Conservation (phyloP, 2,797 vertebrate species). For the Pogoniulus pusillus region DNA sequence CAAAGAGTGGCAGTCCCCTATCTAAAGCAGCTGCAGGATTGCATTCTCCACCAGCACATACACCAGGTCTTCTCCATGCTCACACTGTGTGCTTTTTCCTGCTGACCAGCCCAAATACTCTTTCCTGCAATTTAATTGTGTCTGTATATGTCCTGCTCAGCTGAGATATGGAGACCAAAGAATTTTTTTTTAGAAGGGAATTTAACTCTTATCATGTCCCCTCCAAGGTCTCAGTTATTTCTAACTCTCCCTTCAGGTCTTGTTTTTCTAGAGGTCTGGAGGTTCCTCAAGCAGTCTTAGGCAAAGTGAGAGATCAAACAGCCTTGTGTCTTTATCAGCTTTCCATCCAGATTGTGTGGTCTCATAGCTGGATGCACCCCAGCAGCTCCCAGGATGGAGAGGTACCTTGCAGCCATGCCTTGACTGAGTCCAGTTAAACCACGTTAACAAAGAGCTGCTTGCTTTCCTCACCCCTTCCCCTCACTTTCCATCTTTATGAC, state of each 20-base stretch:
- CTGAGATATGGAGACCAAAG: neutral
- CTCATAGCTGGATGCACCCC: neutral
- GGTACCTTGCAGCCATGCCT: fast-evolving
- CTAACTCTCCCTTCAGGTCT: neutral
- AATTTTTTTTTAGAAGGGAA: neutral
- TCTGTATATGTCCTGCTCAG: neutral
- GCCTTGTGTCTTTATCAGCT: neutral
- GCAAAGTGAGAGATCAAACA: neutral
- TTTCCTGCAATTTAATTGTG: neutral
- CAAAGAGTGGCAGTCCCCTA: too few species aligned
- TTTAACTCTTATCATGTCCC: neutral
- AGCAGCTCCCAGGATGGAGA: neutral
- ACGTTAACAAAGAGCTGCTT: neutral
- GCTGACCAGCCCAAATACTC: neutral
- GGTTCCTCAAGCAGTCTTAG: neutral
- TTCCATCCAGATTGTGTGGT: neutral
- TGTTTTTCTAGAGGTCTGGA: neutral
- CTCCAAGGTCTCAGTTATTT: neutral
- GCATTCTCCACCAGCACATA: neutral
- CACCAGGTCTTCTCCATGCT: neutral
- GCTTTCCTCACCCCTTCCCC: neutral
- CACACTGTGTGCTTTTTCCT: neutral
- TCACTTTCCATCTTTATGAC: constrained; percentile 56
- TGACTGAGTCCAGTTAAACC: neutral
- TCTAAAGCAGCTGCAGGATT: neutral